phyloP scores from a whole-genome alignment of 2,888 invertebrate genomes.

The Drosophila incognita region DNA sequence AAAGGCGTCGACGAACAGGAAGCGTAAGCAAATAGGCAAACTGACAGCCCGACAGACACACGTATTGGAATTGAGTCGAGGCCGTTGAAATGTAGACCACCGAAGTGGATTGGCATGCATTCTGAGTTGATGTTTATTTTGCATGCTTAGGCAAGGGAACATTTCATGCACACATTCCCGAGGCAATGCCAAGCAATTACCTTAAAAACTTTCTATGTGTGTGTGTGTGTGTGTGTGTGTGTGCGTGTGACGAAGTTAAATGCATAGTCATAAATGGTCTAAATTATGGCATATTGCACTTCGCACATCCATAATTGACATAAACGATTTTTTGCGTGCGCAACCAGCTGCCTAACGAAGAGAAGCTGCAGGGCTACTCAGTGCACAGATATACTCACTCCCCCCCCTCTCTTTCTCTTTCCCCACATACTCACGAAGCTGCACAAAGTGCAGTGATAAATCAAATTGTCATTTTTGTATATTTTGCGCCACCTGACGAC shows the following conservation, averaged over 20 bases:
- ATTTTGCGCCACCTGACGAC: slow-evolving; percentile 78
- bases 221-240: background rate
- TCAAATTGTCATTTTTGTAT: slow-evolving; percentile 84
- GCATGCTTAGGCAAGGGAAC: slow-evolving; percentile 12
- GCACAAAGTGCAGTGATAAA: slow-evolving; percentile 83
- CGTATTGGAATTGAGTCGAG: slow-evolving; percentile 18
- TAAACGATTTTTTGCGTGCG: slow-evolving; percentile 60
- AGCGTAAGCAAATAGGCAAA: slow-evolving; percentile 6
- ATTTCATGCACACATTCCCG: slow-evolving; percentile 1
- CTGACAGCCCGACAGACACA: slow-evolving; percentile 6
- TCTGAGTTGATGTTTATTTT: slow-evolving; percentile 29
- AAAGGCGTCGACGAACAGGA: slow-evolving; percentile 11
- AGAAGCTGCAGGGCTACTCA: slow-evolving; percentile 17
- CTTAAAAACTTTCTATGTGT: slow-evolving; percentile 4
- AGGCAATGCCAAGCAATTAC: slow-evolving; percentile 46
- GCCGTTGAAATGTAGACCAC: slow-evolving; percentile 35
- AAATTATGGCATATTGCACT: slow-evolving; percentile 72
- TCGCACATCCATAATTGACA: slow-evolving; percentile 63
- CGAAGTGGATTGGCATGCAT: slow-evolving; percentile 22
- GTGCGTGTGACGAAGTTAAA: slow-evolving; percentile 32
- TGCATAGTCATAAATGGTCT: slow-evolving; percentile 61
- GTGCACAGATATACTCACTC: background rate
- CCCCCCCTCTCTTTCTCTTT: background rate
- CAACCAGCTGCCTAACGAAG: slow-evolving; percentile 45
- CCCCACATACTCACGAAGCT: slow-evolving; percentile 11